Evolutionary conservation across 2,888 invertebrate genomes (phyloP), one percentile per base, ranked within the genome.

Genomic region (Drosophila histrio): DNA sequence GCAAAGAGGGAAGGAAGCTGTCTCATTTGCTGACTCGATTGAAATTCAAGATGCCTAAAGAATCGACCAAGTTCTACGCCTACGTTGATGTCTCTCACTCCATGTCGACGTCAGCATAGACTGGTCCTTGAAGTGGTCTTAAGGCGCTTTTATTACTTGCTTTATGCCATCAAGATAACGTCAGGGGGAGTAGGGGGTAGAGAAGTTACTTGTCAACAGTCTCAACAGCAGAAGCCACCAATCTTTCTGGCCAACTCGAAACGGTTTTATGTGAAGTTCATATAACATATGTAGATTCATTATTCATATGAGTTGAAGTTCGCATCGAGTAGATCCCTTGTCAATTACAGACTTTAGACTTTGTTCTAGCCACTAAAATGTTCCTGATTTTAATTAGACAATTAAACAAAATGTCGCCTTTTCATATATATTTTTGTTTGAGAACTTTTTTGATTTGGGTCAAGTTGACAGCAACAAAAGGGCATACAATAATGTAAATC

Each of bases 381-480:
- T 11, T 19, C 1, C 59, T 46, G 47, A 57, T 69, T 80, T 67
- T 67, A 59, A 66, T 69, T 67, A 62, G 54, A 67, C 61, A 77
- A 67, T 69, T 69, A 61, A 72, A 63, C 52, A 60, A 63, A 62
- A 62, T 47, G 46, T 47, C 44, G 36, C 39, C 56, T 41, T 63
- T 69, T 63, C 43, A 66, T 59, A 54, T 43, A 15, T 30, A 4
- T 60, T 26, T 56, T 32, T 46, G 60, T 39, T 47, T 3, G 24
- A 41, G 36, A 38, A 43, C 41, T 7, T 44, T 44, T 75, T 58
- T 82, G 86, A 81, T 82, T 79, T 63, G 43, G 79, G 86, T 85
- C 83, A 72, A 85, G 67, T 53, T 59, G 78, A 59, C 66, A 70
- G 64, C 41, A 44, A 26, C 32, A 54, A 60, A 46, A 46, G 28